A percentile compares a stretch with the other conserved stretches of the same genome.
Conservation (phyloP, 2,888 invertebrate genomes). For the Cryptus armator region DNA sequence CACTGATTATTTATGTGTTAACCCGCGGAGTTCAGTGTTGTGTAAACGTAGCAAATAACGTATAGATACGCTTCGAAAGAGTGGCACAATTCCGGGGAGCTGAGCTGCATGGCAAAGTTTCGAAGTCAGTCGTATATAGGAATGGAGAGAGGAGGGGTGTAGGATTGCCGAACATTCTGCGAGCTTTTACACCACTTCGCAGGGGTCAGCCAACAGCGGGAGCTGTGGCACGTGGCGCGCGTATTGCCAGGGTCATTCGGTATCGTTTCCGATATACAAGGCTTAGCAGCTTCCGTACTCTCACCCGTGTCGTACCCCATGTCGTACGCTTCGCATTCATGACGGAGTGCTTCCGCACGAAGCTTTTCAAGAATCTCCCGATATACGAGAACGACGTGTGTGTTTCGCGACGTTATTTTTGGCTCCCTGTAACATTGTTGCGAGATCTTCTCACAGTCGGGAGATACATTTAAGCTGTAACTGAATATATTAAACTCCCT, state of each 20-base stretch:
- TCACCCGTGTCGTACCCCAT: slow-evolving; percentile 62
- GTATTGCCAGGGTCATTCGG: slow-evolving; percentile 66
- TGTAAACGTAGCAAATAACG: neutral
- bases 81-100: slow-evolving; percentile 3
- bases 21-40: neutral
- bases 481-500: too few species aligned
- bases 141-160: slow-evolving; percentile 11
- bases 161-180: slow-evolving; percentile 36
- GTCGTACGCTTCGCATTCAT: slow-evolving; percentile 74
- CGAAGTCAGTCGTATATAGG: neutral
- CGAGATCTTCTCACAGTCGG: too few species aligned
- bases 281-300: slow-evolving; percentile 66
- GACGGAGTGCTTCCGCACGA: slow-evolving; percentile 71
- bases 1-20: slow-evolving; percentile 11
- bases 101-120: slow-evolving; percentile 15
- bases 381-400: slow-evolving; percentile 19
- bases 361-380: slow-evolving; percentile 24
- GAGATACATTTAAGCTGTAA: too few species aligned
- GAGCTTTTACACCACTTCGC: slow-evolving; percentile 16
- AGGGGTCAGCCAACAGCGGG: slow-evolving; percentile 30
- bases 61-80: neutral
- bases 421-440: neutral
- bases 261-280: slow-evolving; percentile 79
- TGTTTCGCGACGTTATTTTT: slow-evolving; percentile 50
- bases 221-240: slow-evolving; percentile 51